Evolutionary conservation across 2,113 vertebrate species (phyloP).

Genomic region (Platanista minor): DNA sequence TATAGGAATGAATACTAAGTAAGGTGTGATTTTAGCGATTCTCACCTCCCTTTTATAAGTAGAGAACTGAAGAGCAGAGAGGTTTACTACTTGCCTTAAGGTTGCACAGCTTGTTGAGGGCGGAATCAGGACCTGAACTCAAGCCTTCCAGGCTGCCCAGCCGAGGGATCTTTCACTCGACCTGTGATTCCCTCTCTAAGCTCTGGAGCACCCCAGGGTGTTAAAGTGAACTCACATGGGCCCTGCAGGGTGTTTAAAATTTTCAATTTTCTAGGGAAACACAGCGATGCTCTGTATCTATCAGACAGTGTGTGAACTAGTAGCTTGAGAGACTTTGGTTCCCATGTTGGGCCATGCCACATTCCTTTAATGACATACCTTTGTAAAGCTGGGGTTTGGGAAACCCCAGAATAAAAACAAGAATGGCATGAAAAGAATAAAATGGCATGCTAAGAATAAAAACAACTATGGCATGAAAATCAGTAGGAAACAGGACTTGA

Average conservation of each 20-base stretch:
- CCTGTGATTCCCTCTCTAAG: background rate
- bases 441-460: background rate
- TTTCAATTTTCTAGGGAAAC: background rate
- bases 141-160: background rate
- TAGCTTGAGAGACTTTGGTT: background rate
- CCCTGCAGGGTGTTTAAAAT: background rate
- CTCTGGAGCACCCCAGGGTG: too few relatives aligned
- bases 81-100: too few relatives aligned
- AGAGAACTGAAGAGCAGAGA: background rate
- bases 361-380: background rate
- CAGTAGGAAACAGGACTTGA: background rate
- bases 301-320: background rate
- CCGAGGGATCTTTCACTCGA: background rate
- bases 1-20: background rate
- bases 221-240: accelerated
- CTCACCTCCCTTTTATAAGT: background rate
- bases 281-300: background rate
- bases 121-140: background rate
- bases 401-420: background rate
- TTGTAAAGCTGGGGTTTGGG: background rate
- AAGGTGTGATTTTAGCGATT: background rate
- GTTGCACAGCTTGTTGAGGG: background rate
- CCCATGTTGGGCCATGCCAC: background rate
- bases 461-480: background rate
- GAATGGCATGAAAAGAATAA: background rate